Evolutionary conservation across 2,888 invertebrate genomes (phyloP), one percentile per base, ranked within the genome.

Genomic region (Yponomeuta malinellus): DNA sequence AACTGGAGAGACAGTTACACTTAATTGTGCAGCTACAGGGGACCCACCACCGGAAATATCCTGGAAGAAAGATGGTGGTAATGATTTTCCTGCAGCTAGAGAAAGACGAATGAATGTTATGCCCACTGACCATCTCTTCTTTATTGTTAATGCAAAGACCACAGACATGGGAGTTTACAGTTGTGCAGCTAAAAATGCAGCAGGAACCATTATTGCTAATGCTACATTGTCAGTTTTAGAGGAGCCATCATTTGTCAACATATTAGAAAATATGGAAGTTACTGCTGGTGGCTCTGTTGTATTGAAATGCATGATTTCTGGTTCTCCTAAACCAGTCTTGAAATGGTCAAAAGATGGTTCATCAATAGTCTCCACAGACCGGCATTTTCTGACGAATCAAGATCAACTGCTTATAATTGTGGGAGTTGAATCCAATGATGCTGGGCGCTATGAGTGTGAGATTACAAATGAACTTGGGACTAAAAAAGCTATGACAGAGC

Each of bases 31-130:
- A 15, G 98, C 98, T 2, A 94, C 94, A 72, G 98, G 98, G 1
- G 96, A 96, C 80, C 98, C 98, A 0, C 90, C 94, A 69, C 98
- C 98, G 29, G 96, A 97, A 88, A 97, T 98, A 77, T 96, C 96
- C 0, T 96, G 97, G 96, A 96, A 97, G 78, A 98, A 98, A 87
- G 97, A 97, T 88, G 97, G 97, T n/a, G 97, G 96, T 0, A 96
- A 96, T 81, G 96, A 98, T 81, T 98, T 99, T 85, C 98, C 98
- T 9, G 98, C 99, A 6, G 98, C 98, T 10, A 94, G 96, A 76
- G 98, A 99, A 84, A 94, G 98, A 67, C 93, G 98, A 63, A 96
- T 99, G 95, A 96, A 97, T 87, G 97, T 98, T 68, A 96, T 98
- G 94, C 96, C 97, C 0, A 95, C 95, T 48, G 98, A 98, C 82